A percentile compares a stretch with the other conserved stretches of the same genome.
Conservation (phyloP, 2,888 invertebrate genomes). For the Andrena marginata region DNA sequence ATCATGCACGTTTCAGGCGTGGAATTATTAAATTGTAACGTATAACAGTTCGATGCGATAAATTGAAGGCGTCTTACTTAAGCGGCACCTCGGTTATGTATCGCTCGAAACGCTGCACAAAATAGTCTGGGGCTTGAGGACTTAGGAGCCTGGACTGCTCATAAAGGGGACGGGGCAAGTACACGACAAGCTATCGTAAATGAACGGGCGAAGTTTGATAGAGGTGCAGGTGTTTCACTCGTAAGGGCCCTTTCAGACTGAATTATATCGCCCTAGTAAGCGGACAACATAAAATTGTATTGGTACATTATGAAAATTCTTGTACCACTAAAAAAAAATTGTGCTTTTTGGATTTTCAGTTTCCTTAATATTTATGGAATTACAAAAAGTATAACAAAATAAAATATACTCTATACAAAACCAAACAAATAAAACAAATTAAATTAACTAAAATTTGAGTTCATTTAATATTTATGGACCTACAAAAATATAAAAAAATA, state of each 20-base stretch:
- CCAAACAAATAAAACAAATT: too few species aligned
- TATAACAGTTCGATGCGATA: conserved; percentile 41
- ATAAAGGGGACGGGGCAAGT: neutral
- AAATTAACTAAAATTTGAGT: too few species aligned
- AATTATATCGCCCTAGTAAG: neutral
- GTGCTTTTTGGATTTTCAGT: too few species aligned
- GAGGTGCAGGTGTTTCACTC: neutral
- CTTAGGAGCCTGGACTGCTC: neutral
- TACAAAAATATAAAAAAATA: too few species aligned
- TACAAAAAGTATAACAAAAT: too few species aligned
- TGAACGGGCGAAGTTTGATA: neutral
- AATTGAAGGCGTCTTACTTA: conserved; percentile 39
- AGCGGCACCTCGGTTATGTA: neutral
- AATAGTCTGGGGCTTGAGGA: neutral
- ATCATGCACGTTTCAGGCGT: conserved; percentile 35
- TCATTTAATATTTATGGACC: too few species aligned
- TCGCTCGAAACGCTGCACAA: neutral
- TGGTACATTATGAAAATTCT: too few species aligned
- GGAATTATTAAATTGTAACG: conserved; percentile 52
- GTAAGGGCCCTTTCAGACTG: neutral
- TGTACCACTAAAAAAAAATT: too few species aligned
- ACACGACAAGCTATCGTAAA: neutral
- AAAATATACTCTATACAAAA: too few species aligned
- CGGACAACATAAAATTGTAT: too few species aligned
- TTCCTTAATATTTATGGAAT: too few species aligned